These are phyloP conservation scores for Macrocentrus cingulum DNA, from an alignment of 1,140 invertebrate genomes.

Conservation along the genomic window DNA sequence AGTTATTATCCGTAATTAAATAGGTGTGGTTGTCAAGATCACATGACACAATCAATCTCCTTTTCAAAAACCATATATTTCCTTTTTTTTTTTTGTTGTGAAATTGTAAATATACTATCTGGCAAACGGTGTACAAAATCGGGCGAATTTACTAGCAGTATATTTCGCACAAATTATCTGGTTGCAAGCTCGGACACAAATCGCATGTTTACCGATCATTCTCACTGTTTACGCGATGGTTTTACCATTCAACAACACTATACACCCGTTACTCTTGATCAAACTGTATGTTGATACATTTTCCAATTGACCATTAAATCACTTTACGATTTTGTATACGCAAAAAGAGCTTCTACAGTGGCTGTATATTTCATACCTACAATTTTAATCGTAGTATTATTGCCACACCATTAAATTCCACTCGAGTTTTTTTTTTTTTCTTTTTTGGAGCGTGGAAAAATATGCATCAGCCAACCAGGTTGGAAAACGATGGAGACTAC, in stretches of 20 bases:
- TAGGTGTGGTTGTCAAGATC: slow-evolving; percentile 8
- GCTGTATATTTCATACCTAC: background rate
- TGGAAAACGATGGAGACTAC: background rate
- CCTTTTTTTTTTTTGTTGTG: too few species aligned
- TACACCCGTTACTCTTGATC: slow-evolving; percentile 17
- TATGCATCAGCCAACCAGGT: slow-evolving; percentile 1
- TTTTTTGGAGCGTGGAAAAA: too few species aligned
- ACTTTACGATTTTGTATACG: slow-evolving; percentile 22
- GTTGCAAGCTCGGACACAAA: background rate
- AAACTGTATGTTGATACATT: slow-evolving; percentile 16
- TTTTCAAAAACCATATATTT: background rate
- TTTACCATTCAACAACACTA: background rate
- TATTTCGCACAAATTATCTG: background rate
- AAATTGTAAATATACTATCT: too few species aligned
- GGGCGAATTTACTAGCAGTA: background rate
- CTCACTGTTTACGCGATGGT: slow-evolving; percentile 8
- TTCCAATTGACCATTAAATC: slow-evolving; percentile 15
- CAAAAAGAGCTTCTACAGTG: background rate
- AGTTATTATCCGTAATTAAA: slow-evolving; percentile 4
- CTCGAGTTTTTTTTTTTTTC: slow-evolving; percentile 3
- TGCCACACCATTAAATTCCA: slow-evolving; percentile 6
- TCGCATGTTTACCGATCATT: background rate
- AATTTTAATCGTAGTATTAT: slow-evolving; percentile 16
- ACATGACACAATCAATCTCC: slow-evolving; percentile 14
- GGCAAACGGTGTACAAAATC: too few species aligned